Base-by-base conservation (phyloP, 2,888 invertebrate species). In the Aricia artaxerxes region DNA sequence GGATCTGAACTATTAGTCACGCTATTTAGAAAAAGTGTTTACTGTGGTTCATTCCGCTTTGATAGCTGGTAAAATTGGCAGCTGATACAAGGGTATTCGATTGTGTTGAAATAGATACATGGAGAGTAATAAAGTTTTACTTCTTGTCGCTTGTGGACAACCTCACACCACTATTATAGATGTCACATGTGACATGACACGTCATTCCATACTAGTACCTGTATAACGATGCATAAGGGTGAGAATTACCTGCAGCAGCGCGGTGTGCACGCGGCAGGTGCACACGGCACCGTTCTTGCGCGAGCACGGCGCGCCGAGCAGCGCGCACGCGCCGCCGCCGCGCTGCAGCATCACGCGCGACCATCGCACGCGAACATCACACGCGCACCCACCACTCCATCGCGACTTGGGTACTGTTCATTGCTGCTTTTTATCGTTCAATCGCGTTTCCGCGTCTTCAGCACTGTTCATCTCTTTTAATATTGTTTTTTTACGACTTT, bases 221-320 rank as follows among this genome's bases (percentile, higher is more conserved):
- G 44, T 44, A 9, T 44, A 9, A 9, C 44, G 1, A 11, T 2
- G 2, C 49, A 49, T 49, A 16, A 11, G 24, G 61, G 3, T 16
- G 24, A 9, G 24, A n/a, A 86, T 80, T 77, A 93, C 94, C 93
- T 94, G 94, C 60, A 94, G 85, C 78, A 94, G 87, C 11, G 92
- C 87, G 49, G 92, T 91, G 83, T 94, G 94, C 82, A 94, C 90
- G 78, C 92, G 90, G 85, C 94, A 94, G 82, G 91, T 85, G 88
- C 94, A 93, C 57, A 92, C 90, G 84, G 92, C 90, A 82, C 94
- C 94, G 85, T 93, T 93, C 85, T 89, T 92, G 91, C 92, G 91
- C 89, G 91, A 85, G 91, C 94, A 94, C 87, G 93, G 90, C 89
- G 92, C 89, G 88, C 92, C 93, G 84, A 93, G 91, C 90, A 91